phyloP scores from a whole-genome alignment of 1,140 invertebrate genomes.

The Pseudomyrmex sp. region DNA sequence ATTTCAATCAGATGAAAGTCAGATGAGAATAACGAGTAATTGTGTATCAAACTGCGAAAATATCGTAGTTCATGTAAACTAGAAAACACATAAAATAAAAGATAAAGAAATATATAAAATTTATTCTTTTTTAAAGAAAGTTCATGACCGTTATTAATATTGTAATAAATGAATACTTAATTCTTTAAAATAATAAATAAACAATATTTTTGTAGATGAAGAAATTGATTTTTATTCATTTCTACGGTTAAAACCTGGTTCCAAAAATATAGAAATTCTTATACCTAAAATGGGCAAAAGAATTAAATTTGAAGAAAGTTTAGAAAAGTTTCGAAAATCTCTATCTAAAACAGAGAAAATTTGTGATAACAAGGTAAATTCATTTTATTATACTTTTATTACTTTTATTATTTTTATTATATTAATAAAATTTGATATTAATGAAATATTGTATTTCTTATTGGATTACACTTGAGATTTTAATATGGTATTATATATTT shows the following conservation, averaged over 20 bases:
- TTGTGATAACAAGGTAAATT: slow-evolving; percentile 2
- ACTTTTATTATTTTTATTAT: no score
- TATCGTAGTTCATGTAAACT: no score
- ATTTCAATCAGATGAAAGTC: no score
- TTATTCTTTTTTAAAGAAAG: no score
- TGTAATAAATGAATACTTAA: no score
- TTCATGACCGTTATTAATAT: no score
- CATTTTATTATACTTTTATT: background rate
- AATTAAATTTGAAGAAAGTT: background rate
- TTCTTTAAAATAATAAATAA: no score
- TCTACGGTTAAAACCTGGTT: background rate
- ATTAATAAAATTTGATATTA: background rate
- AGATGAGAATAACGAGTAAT: no score
- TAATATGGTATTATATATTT: background rate
- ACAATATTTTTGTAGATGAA: background rate
- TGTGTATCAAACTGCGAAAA: no score
- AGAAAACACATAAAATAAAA: no score
- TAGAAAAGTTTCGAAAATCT: no score
- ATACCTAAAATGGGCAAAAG: background rate
- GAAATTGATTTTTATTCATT: background rate
- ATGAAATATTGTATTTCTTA: background rate
- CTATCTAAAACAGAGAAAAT: background rate
- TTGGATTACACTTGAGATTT: background rate
- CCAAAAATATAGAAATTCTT: background rate
- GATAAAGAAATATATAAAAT: no score